A percentile compares a stretch with the other conserved stretches of the same genome.
phyloP scores from a whole-genome alignment of 1,140 invertebrate genomes.

The Ceratosolen fusciceps region DNA sequence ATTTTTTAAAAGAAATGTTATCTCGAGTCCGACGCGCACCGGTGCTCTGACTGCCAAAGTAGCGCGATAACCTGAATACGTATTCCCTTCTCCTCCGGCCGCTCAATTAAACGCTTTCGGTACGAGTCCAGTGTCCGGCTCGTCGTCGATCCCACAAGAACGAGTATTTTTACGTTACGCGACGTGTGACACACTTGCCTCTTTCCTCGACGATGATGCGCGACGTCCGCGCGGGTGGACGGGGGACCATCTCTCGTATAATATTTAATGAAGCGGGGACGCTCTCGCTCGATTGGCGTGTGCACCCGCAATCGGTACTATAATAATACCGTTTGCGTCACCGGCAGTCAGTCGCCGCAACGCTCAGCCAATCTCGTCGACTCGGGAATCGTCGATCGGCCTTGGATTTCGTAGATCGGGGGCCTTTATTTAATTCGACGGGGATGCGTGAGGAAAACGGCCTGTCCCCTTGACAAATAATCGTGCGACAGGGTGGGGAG shows the following conservation, averaged over 20 bases:
- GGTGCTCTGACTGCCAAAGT: constrained; percentile 19
- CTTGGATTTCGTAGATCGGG: no score
- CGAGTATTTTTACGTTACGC: neutral
- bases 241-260: constrained; percentile 2
- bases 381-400: no score
- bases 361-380: no score
- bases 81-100: neutral
- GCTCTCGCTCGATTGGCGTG: no score
- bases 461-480: neutral
- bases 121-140: neutral
- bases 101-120: constrained; percentile 2
- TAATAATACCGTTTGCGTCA: no score
- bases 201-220: neutral
- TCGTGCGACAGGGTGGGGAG: no score
- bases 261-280: no score
- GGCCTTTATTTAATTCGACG: no score
- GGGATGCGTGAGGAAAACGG: constrained; percentile 29
- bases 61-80: constrained; percentile 34
- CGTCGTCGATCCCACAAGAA: neutral
- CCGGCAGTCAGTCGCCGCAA: no score
- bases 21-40: neutral
- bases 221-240: neutral
- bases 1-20: constrained; percentile 24
- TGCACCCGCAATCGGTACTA: no score
- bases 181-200: neutral